Evolutionary conservation across 1,140 invertebrate species (phyloP), one percentile per base, ranked within the genome.

Genomic region (Streblospio benedicti): DNA sequence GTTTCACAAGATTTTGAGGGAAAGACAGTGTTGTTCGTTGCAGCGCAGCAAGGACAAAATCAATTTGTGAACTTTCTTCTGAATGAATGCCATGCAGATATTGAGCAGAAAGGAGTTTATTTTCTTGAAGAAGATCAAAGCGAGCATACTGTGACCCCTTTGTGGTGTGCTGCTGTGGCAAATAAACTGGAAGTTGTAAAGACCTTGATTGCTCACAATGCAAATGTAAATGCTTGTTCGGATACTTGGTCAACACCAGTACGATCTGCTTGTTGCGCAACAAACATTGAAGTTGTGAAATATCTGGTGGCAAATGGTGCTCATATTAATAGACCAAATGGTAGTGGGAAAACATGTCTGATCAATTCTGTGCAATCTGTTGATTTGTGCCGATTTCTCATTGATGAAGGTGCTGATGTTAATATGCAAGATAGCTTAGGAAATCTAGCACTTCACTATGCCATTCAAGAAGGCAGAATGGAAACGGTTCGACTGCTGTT

Each of bases 111-210:
- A 57, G 90, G 91, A 23, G 69, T 77, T 2, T 83, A 82, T 64
- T 77, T 80, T 67, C 79, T 80, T 16, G 68, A 71, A 1, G 79
- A 81, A 60, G 77, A 66, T 77, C 76, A 83, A 65, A 85, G 87
- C 32, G 83, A 86, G 25, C 89, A 93, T 77, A 83, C 82, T 68
- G 90, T 92, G 0, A 91, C 91, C 1, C 90, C 91, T 14, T 76
- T 95, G n/a, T 94, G 90, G 91, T 92, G 89, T 79, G 90, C 91
- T 14, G 87, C 91, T 5, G 91, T 94, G 4, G 87, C 88, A n/a
- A 90, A 90, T 16, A 85, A 86, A 64, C 69, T 93, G 14, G 79
- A 82, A 44, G 87, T 92, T 57, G 85, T 94, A 20, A 84, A 86
- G 68, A 85, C 85, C 73, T 79, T 96, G 27, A 82, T 91, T 4